Evolutionary conservation across 2,113 vertebrate genomes (phyloP).

Genomic region (Okapia johnstoni): DNA sequence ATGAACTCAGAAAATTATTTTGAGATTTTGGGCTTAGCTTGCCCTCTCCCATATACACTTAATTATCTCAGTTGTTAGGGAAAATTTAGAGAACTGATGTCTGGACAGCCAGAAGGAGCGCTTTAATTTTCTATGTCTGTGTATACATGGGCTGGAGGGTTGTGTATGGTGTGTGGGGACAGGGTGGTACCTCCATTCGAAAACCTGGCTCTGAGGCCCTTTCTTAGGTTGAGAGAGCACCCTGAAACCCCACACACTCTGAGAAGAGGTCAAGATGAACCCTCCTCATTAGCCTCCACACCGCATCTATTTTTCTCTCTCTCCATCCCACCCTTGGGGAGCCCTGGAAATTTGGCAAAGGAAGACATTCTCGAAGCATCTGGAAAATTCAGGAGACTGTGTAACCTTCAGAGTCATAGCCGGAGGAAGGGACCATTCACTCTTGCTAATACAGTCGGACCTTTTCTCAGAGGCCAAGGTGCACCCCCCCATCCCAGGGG

Average conservation of each 20-base stretch:
- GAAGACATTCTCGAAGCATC: neutral
- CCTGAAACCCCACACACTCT: neutral
- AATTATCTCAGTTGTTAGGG: neutral
- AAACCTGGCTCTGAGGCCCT: neutral
- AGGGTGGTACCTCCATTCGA: neutral
- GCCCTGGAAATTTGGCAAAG: neutral
- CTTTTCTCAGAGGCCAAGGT: neutral
- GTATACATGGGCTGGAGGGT: too few species aligned
- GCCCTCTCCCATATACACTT: neutral
- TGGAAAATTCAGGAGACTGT: neutral
- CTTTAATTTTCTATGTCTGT: neutral
- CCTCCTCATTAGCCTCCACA: too few species aligned
- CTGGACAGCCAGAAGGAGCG: too few species aligned
- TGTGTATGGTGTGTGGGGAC: neutral
- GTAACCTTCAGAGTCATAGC: neutral
- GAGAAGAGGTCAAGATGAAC: neutral
- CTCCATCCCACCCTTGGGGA: fast-evolving
- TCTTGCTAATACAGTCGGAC: neutral
- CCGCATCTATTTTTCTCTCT: fast-evolving
- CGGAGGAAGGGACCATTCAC: too few species aligned
- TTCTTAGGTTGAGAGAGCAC: neutral
- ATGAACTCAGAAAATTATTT: neutral
- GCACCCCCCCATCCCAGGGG: neutral
- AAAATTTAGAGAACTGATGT: neutral
- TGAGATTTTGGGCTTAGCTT: neutral